Evolutionary conservation across 1,140 invertebrate genomes (phyloP).

Genomic region (Oncopodura yosiiana): DNA sequence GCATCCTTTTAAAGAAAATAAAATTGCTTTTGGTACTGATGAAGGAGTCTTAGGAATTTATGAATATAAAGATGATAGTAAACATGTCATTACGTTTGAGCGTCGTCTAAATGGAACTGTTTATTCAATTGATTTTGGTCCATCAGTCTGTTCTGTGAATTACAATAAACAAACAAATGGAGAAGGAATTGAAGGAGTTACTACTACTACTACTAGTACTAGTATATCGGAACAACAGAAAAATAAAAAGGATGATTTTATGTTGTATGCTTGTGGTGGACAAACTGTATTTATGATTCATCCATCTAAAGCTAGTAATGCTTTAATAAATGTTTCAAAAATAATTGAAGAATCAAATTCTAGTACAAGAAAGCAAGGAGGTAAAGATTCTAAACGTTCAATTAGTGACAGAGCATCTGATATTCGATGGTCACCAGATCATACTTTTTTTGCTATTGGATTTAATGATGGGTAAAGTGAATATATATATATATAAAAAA

Average conservation of each 20-base stretch:
- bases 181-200: background rate
- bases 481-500: background rate
- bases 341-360: conserved; percentile 20
- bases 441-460: conserved; percentile 19
- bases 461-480: conserved; percentile 25
- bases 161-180: background rate
- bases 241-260: conserved; percentile 8
- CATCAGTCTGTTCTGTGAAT: conserved; percentile 5
- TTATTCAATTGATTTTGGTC: conserved; percentile 31
- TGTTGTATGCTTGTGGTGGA: conserved; percentile 19
- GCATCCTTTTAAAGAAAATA: conserved; percentile 25
- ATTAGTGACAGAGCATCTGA: conserved; percentile 10
- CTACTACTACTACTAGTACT: background rate
- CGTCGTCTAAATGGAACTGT: conserved; percentile 21
- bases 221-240: background rate
- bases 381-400: background rate
- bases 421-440: conserved; percentile 29
- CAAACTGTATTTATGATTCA: conserved; percentile 17
- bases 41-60: conserved; percentile 28
- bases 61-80: conserved; percentile 19
- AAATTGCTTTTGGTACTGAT: conserved; percentile 27
- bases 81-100: conserved; percentile 11
- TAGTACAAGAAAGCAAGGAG: background rate
- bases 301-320: conserved; percentile 16
- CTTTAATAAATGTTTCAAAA: conserved; percentile 15